Evolutionary conservation across 1,140 invertebrate species (phyloP).

Genomic region (Tetranychus urticae): DNA sequence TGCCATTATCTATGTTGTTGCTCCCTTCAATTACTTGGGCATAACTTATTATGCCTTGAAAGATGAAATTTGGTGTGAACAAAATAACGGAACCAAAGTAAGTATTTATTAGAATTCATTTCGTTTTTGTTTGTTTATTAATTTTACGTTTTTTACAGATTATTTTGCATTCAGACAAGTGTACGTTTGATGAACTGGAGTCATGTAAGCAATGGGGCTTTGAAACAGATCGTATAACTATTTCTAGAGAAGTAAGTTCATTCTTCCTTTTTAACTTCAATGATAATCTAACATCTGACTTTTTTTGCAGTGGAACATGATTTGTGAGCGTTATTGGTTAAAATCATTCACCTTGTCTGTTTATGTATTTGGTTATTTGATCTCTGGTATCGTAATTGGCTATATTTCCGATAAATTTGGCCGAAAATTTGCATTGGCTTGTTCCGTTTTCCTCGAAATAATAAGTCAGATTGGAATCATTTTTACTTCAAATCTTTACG

Average conservation of each 20-base stretch:
- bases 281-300: not conserved
- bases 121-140: not conserved
- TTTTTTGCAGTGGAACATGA: slow-evolving; percentile 35
- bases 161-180: not conserved
- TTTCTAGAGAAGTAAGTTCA: not conserved
- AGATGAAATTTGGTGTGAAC: slow-evolving; percentile 7
- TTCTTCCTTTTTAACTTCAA: not conserved
- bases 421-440: not conserved
- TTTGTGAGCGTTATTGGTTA: slow-evolving; percentile 41
- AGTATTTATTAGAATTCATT: not conserved
- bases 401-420: slow-evolving; percentile 47
- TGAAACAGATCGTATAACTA: not conserved
- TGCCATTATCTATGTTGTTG: slow-evolving; percentile 2
- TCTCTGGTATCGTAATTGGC: slow-evolving; percentile 52
- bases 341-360: slow-evolving; percentile 44
- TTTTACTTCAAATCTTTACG: not conserved
- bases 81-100: not conserved
- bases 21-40: slow-evolving; percentile 6
- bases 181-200: not conserved
- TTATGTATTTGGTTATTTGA: slow-evolving; percentile 55
- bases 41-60: slow-evolving; percentile 8
- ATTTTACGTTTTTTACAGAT: not conserved
- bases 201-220: not conserved
- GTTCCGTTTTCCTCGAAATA: not conserved
- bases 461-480: not conserved